Conservation (phyloP, 2,888 invertebrate genomes). For the Camptogramma bilineatum region DNA sequence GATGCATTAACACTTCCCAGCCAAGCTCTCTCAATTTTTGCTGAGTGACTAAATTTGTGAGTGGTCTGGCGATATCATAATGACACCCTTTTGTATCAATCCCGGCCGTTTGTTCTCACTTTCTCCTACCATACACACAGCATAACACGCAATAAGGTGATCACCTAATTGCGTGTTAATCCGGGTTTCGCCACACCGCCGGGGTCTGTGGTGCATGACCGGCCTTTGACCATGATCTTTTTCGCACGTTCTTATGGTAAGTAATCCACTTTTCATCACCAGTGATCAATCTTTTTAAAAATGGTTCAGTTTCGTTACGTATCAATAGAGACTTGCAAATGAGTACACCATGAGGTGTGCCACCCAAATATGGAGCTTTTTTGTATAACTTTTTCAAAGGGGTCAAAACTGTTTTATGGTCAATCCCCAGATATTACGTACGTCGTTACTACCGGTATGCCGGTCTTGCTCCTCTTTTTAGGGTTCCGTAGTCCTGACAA, state of each 20-base stretch:
- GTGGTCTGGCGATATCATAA: constrained; percentile 38
- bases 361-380: not conserved
- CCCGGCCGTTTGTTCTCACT: constrained; percentile 10
- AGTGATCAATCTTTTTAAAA: too few species aligned
- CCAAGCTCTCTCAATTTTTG: constrained; percentile 30
- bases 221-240: not conserved
- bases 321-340: not conserved
- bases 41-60: constrained; percentile 28
- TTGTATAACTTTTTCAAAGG: not conserved
- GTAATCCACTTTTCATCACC: too few species aligned
- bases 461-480: too few species aligned
- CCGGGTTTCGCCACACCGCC: too few species aligned
- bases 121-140: too few species aligned
- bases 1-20: constrained; percentile 26
- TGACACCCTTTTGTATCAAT: constrained; percentile 27
- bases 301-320: not conserved
- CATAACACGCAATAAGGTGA: too few species aligned
- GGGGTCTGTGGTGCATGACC: too few species aligned
- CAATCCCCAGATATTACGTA: not conserved
- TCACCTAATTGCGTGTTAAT: too few species aligned
- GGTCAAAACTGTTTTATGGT: not conserved
- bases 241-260: too few species aligned
- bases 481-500: too few species aligned
- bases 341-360: not conserved
- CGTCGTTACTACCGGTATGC: not conserved